These are phyloP conservation scores for Lepidonotus clava DNA, from an alignment of 2,888 invertebrate genomes.

Conservation along the genomic window DNA sequence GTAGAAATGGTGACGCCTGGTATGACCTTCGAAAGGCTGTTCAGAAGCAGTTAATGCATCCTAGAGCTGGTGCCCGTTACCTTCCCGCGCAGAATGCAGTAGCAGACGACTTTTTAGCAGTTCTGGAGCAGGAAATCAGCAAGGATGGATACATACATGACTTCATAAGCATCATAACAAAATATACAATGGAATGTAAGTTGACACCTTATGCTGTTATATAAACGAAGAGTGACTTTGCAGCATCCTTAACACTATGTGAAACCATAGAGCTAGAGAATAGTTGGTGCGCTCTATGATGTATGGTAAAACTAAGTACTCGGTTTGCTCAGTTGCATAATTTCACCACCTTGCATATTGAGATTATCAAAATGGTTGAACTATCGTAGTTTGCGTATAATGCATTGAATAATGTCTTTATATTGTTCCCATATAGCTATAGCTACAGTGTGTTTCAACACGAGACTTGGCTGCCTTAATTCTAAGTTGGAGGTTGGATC, in stretches of 20 bases:
- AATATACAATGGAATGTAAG: slow-evolving; percentile 72
- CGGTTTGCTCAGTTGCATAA: too few species aligned
- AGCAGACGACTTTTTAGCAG: slow-evolving; percentile 70
- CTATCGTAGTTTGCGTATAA: too few species aligned
- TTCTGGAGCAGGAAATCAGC: slow-evolving; percentile 64
- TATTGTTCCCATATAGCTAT: too few species aligned
- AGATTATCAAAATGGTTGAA: too few species aligned
- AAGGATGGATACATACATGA: slow-evolving; percentile 74
- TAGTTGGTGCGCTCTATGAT: too few species aligned
- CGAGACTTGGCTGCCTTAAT: slow-evolving; percentile 75
- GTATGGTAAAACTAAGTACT: too few species aligned
- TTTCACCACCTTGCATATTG: too few species aligned
- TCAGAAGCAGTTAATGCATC: slow-evolving; percentile 69
- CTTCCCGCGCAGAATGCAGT: slow-evolving; percentile 67
- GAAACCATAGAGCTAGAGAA: too few species aligned
- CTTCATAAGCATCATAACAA: slow-evolving; percentile 69
- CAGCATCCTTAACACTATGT: too few species aligned
- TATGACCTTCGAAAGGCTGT: slow-evolving; percentile 65
- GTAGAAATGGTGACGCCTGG: slow-evolving; percentile 72
- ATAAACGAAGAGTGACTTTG: too few species aligned
- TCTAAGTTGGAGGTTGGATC: slow-evolving; percentile 60
- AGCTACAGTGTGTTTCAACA: slow-evolving; percentile 76
- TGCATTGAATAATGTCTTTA: too few species aligned
- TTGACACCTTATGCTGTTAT: too few species aligned
- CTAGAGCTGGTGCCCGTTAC: slow-evolving; percentile 68